Percentiles rank a stretch among this genome's conserved stretches.
These are phyloP conservation scores for Pseudopipra pipra DNA, from an alignment of 2,113 vertebrate genomes.

Conservation along the genomic window DNA sequence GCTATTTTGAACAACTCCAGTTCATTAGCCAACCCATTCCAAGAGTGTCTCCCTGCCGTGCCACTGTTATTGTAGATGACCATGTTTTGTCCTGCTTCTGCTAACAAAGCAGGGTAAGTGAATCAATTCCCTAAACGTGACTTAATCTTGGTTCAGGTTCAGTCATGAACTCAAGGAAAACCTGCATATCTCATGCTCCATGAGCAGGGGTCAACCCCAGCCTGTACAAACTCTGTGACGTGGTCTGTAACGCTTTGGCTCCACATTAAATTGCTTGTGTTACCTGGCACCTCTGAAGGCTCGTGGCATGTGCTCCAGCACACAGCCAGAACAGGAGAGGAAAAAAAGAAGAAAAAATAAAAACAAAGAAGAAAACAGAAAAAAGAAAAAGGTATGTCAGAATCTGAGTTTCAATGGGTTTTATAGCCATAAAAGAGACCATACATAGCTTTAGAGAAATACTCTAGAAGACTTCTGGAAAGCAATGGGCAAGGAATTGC, in stretches of 20 bases:
- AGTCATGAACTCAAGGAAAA: not conserved
- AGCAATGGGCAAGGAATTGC: not conserved
- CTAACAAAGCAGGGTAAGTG: not conserved
- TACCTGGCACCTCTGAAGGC: not conserved
- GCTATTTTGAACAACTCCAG: not conserved
- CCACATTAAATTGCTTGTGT: not conserved
- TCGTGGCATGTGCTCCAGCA: not conserved
- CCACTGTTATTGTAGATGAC: not conserved
- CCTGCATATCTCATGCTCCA: not conserved
- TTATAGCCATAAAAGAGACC: not conserved
- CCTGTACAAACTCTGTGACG: not conserved
- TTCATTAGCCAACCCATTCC: not conserved
- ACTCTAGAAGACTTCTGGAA: not conserved
- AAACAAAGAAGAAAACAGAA: too few species aligned
- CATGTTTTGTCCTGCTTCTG: not conserved
- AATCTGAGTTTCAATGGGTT: not conserved
- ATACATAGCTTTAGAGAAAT: not conserved
- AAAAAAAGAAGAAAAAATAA: not conserved
- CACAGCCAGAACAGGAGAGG: not conserved
- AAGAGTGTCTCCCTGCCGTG: not conserved
- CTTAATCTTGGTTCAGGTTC: not conserved
- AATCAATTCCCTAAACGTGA: not conserved
- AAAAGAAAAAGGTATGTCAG: not conserved
- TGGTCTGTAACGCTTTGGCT: not conserved
- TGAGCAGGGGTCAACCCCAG: not conserved